Evolutionary conservation across 2,797 vertebrate species (phyloP), one percentile per base, ranked within the genome.

Genomic region (Micropoecilia bifurca): DNA sequence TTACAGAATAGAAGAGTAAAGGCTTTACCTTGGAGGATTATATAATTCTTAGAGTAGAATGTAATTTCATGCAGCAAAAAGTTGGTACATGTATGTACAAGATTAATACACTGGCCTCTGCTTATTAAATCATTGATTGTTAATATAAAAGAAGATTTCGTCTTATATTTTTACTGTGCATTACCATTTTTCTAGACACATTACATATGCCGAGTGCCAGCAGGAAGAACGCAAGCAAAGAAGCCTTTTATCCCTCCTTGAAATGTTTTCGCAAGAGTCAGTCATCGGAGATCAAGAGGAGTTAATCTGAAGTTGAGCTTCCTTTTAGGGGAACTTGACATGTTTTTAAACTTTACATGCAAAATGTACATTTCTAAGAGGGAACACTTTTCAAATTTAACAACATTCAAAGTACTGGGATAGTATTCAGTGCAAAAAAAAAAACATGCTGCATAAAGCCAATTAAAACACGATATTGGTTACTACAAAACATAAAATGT

Each of bases 71-170:
- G 59, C 47, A 45, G 72, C 12, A 71, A 78, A 78, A 75, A 61
- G 72, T 14, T 53, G 50, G 63, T 75, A n/a, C 59, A 71, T 25
- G 45, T n/a, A 22, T 28, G 48, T 36, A 12, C 45, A 63, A 55
- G 22, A 79, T 53, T 43, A 63, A 43, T 46, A 53, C 22, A 61
- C 12, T 66, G 75, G 25, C 76, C 53, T 74, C 68, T 50, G 36
- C 57, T 36, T 73, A 86, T 83, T 28, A 80, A n/a, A 22, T 8
- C 74, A 83, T 80, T 79, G 79, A 76, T 30, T 74, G 79, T 78
- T 73, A 46, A 85, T 86, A 73, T 80, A 28, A 43, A 71, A 45
- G 12, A 28, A 45, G 2, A 71, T 71, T 71, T 74, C 41, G 74
- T 79, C 53, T 72, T 79, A 25, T 39, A 48, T 16, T 57, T 7